Conservation (phyloP, 2,797 vertebrate species). For the Brotula barbata region DNA sequence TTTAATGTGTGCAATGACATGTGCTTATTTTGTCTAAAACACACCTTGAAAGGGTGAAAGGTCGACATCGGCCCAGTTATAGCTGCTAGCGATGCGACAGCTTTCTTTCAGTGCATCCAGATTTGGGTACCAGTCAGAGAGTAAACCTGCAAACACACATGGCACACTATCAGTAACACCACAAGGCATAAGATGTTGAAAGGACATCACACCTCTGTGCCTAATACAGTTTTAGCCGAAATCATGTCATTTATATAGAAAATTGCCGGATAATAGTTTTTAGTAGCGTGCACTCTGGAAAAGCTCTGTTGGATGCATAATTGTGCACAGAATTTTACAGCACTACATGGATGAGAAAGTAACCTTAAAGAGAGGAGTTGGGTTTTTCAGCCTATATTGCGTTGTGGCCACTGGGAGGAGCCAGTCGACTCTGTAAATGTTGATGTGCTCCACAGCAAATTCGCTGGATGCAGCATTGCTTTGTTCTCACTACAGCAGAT, state of each 20-base stretch:
- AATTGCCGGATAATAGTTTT: conserved; percentile 29
- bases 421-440: conserved; percentile 57
- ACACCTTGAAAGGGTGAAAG: conserved; percentile 93
- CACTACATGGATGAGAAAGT: conserved; percentile 37
- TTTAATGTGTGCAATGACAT: conserved; percentile 9
- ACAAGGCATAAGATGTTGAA: conserved; percentile 29
- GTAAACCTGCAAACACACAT: conserved; percentile 79
- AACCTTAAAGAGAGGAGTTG: conserved; percentile 28
- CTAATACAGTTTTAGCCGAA: conserved; percentile 29
- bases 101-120: conserved; percentile 93
- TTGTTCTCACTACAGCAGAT: conserved; percentile 75
- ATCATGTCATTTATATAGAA: conserved; percentile 17
- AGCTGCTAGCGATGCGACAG: conserved; percentile 93
- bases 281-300: conserved; percentile 8
- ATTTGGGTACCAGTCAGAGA: conserved; percentile 90
- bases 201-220: conserved; percentile 18
- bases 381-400: conserved; percentile 11
- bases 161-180: conserved; percentile 48
- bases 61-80: conserved; percentile 94
- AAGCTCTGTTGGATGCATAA: background rate
- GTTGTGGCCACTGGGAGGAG: conserved; percentile 70
- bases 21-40: conserved; percentile 33
- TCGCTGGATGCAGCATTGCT: conserved; percentile 58
- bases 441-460: conserved; percentile 18
- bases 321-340: conserved; percentile 20